phyloP scores from a whole-genome alignment of 2,113 vertebrate species.

The Tachycineta bicolor region DNA sequence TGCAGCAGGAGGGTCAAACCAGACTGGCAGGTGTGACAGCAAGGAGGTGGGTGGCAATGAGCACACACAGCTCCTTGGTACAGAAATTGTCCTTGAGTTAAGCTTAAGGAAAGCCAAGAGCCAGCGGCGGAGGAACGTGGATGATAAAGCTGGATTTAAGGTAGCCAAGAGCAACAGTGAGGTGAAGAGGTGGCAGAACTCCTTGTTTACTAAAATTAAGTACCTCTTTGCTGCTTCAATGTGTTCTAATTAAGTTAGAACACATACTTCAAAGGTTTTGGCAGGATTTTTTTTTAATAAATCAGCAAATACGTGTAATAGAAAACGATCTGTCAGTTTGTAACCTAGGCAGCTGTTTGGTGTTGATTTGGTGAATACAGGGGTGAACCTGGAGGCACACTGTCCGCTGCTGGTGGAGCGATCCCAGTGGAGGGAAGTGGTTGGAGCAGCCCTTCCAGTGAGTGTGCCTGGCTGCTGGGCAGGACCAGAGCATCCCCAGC shows the following conservation, averaged over 20 bases:
- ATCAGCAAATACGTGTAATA: not conserved
- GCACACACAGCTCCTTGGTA: not conserved
- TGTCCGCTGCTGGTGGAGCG: not conserved
- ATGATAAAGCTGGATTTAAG: not conserved
- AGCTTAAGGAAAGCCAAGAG: not conserved
- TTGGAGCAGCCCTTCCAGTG: not conserved
- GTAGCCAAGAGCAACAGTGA: not conserved
- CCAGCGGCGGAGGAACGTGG: not conserved
- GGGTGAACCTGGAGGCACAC: not conserved
- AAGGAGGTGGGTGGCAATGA: not conserved
- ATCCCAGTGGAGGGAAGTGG: not conserved
- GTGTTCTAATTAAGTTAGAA: not conserved
- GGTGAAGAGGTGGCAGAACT: not conserved
- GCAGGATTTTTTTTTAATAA: not conserved
- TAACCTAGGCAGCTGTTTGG: not conserved
- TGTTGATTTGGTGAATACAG: not conserved
- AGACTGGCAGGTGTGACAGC: not conserved
- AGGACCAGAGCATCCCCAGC: rapidly evolving
- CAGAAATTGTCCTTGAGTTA: not conserved
- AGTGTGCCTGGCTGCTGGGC: not conserved
- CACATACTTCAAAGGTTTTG: not conserved
- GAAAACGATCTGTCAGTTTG: not conserved
- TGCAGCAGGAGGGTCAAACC: not conserved
- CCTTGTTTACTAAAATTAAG: not conserved
- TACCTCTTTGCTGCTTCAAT: not conserved